Evolutionary conservation across 2,888 invertebrate genomes (phyloP).

Genomic region (Sarcophaga rosellei): DNA sequence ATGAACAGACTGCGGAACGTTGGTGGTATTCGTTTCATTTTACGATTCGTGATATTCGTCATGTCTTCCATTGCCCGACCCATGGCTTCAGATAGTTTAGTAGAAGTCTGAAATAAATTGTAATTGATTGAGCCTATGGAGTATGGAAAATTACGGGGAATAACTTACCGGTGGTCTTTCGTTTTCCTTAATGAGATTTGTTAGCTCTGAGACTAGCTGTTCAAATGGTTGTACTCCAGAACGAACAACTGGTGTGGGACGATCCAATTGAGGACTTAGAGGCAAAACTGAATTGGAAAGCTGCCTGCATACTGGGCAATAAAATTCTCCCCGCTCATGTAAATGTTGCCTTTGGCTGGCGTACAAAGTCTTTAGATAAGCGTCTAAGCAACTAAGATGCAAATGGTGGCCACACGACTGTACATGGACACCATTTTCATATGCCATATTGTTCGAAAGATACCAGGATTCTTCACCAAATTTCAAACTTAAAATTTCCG

Average conservation of each 20-base stretch:
- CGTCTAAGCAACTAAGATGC: slow-evolving; percentile 95
- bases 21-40: slow-evolving; percentile 86
- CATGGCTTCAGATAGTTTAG: slow-evolving; percentile 92
- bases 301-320: slow-evolving; percentile 97
- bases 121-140: neutral
- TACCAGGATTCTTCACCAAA: slow-evolving; percentile 92
- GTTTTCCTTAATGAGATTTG: slow-evolving; percentile 86
- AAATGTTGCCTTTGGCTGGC: slow-evolving; percentile 89
- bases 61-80: slow-evolving; percentile 97
- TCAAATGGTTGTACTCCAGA: slow-evolving; percentile 82
- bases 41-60: slow-evolving; percentile 92
- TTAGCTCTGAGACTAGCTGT: slow-evolving; percentile 81
- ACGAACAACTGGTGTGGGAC: slow-evolving; percentile 85
- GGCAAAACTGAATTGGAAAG: slow-evolving; percentile 95
- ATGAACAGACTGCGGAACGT: slow-evolving; percentile 90
- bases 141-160: neutral
- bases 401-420: slow-evolving; percentile 98
- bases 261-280: slow-evolving; percentile 87
- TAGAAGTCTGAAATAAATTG: slow-evolving; percentile 82
- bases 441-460: slow-evolving; percentile 89
- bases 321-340: slow-evolving; percentile 92
- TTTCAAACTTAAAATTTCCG: slow-evolving; percentile 88
- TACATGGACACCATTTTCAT: slow-evolving; percentile 96
- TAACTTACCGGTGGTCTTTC: slow-evolving; percentile 85
- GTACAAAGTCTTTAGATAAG: slow-evolving; percentile 93